A percentile compares a stretch with the other conserved stretches of the same genome.
Conservation (phyloP, 2,888 invertebrate species). For the Phorcus lineatus region DNA sequence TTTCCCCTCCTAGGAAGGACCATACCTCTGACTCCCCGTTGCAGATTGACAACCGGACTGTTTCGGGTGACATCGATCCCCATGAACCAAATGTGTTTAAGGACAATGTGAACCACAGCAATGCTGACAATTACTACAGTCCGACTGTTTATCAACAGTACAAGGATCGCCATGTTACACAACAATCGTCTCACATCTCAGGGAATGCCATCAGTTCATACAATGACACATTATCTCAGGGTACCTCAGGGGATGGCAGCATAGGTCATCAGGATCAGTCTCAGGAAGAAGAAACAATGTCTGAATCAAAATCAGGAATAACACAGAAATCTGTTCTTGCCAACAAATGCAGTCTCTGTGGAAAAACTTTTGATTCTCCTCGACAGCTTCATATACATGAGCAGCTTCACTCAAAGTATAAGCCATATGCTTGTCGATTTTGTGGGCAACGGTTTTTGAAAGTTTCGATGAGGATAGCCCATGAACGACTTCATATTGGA, state of each 20-base stretch:
- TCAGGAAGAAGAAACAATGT: neutral
- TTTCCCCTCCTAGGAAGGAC: conserved; percentile 26
- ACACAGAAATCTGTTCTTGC: conserved; percentile 20
- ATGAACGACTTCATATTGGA: conserved; percentile 55
- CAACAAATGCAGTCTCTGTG: conserved; percentile 58
- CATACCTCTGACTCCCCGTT: conserved; percentile 29
- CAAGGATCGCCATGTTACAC: neutral
- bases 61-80: conserved; percentile 7
- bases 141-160: neutral
- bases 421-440: conserved; percentile 62
- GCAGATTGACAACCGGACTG: conserved; percentile 5
- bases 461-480: conserved; percentile 54
- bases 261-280: neutral
- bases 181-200: conserved; percentile 8
- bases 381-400: conserved; percentile 59
- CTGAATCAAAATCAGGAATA: conserved; percentile 4
- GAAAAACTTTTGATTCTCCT: conserved; percentile 55
- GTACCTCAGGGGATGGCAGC: conserved; percentile 14
- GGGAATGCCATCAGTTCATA: conserved; percentile 18
- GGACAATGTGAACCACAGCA: conserved; percentile 3
- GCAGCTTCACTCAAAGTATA: conserved; percentile 60
- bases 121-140: neutral
- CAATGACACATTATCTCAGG: conserved; percentile 17
- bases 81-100: conserved; percentile 22
- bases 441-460: conserved; percentile 62